Evolutionary conservation across 2,797 vertebrate genomes (phyloP).

Genomic region (Platyrinchus mystaceus): DNA sequence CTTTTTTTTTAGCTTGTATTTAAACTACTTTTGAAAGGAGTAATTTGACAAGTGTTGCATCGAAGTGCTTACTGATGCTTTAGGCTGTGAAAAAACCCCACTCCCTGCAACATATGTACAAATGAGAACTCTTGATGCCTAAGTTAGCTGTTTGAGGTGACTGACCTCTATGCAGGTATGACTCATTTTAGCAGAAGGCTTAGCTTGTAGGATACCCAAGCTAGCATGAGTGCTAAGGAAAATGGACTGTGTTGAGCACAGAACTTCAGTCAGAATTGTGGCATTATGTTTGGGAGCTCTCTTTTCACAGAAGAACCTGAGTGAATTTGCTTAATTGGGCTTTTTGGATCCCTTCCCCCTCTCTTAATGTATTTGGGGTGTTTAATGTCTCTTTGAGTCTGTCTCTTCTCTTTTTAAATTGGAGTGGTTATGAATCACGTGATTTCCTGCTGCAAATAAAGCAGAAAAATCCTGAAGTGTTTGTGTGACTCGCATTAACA

Average conservation of each 20-base stretch:
- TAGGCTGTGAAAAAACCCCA: accelerated
- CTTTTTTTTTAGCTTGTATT: neutral
- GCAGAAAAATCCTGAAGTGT: neutral
- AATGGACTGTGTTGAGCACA: neutral
- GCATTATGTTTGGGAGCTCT: neutral
- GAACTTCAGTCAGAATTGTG: neutral
- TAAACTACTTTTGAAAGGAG: neutral
- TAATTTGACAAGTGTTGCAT: neutral
- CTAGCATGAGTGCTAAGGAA: neutral
- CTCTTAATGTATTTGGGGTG: neutral
- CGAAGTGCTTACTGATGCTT: neutral
- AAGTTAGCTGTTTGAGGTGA: neutral
- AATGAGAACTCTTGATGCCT: neutral
- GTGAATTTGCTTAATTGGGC: neutral
- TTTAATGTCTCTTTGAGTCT: neutral
- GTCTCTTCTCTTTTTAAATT: neutral
- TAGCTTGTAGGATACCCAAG: neutral
- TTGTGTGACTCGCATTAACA: neutral
- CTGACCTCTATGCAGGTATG: neutral
- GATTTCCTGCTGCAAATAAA: neutral
- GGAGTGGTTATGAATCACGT: neutral
- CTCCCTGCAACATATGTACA: neutral
- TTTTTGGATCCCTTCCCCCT: neutral
- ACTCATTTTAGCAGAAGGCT: neutral
- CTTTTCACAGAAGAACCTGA: neutral